phyloP scores from a whole-genome alignment of 1,140 invertebrate species.

The Adelges cooleyi region DNA sequence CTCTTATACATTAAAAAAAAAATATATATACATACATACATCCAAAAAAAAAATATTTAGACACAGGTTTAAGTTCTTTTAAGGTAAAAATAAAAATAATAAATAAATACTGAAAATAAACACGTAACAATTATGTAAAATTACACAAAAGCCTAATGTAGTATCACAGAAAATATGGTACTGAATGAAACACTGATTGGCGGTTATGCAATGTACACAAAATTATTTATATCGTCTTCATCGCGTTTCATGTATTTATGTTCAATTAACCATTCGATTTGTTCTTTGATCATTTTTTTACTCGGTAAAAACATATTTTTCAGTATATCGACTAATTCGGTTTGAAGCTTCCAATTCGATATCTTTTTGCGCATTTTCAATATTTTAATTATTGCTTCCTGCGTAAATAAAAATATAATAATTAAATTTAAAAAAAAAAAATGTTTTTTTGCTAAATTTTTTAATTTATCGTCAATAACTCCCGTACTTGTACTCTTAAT shows the following conservation, averaged over 20 bases:
- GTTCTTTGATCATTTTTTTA: slow-evolving; percentile 99
- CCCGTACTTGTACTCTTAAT: slow-evolving; percentile 61
- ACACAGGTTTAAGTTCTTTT: neutral
- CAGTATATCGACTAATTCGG: slow-evolving; percentile 92
- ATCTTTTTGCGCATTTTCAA: slow-evolving; percentile 95
- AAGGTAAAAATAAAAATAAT: neutral
- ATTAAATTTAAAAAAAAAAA: too few relatives aligned
- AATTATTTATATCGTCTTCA: slow-evolving; percentile 94
- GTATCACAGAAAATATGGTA: slow-evolving; percentile 15
- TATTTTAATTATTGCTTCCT: slow-evolving; percentile 99
- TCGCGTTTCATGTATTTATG: slow-evolving; percentile 95
- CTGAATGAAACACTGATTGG: neutral
- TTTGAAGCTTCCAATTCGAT: slow-evolving; percentile 86
- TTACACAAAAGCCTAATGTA: slow-evolving; percentile 13
- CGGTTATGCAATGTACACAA: slow-evolving; percentile 89
- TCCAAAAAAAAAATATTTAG: neutral
- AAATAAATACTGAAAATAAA: slow-evolving; percentile 15
- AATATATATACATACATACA: neutral
- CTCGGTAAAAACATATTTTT: slow-evolving; percentile 99
- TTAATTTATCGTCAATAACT: slow-evolving; percentile 34
- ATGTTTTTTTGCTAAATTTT: too few relatives aligned
- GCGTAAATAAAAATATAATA: slow-evolving; percentile 34
- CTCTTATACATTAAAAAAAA: neutral
- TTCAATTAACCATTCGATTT: slow-evolving; percentile 98
- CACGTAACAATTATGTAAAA: slow-evolving; percentile 4